Base-by-base conservation (phyloP, 2,113 vertebrate genomes). In the Scomber scombrus region DNA sequence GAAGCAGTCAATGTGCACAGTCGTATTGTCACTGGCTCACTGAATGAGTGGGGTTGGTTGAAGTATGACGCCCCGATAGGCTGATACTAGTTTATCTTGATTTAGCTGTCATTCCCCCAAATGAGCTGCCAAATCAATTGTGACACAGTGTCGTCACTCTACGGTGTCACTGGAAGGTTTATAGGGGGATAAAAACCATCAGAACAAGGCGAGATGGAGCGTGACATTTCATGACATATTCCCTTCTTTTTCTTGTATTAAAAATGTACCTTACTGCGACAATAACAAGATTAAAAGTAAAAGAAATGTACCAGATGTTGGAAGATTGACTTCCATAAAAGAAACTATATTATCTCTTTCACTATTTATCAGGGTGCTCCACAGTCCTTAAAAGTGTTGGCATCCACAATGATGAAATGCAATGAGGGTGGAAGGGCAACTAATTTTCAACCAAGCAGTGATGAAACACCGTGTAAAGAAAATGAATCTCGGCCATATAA, bases 71-170 rank as follows among this genome's bases (percentile, higher is more conserved):
- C 63, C 71, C 64, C 52, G 40, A 75, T 78, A 72, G 71, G 66
- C 89, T 75, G 85, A 87, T 90, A 81, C 86, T 80, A 92, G 77
- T 95, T 93, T 88, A 93, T 95, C 92, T 94, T 92, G 91, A 94
- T 94, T 92, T 87, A 93, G 89, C 91, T 90, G 92, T 93, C 93
- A 93, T 87, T 88, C 88, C 77, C 68, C 75, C 67, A 91, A 93
- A 94, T 90, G 92, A 93, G 91, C 90, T 85, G 90, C 93, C 91
- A 93, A 94, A 95, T 95, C 94, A 93, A 85, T 91, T 86, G 82
- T 92, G 92, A 93, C 94, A 93, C 75, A 31, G 78, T 75, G 85
- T 88, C 61, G 75, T 89, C 92, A 90, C 73, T 90, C 75, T 52
- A 64, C 77, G 71, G 86, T 91, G 90, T 91, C 82, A 86, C 70